A percentile compares a stretch with the other conserved stretches of the same genome.
phyloP scores from a whole-genome alignment of 1,140 invertebrate species.

The Eufriesea mexicana region DNA sequence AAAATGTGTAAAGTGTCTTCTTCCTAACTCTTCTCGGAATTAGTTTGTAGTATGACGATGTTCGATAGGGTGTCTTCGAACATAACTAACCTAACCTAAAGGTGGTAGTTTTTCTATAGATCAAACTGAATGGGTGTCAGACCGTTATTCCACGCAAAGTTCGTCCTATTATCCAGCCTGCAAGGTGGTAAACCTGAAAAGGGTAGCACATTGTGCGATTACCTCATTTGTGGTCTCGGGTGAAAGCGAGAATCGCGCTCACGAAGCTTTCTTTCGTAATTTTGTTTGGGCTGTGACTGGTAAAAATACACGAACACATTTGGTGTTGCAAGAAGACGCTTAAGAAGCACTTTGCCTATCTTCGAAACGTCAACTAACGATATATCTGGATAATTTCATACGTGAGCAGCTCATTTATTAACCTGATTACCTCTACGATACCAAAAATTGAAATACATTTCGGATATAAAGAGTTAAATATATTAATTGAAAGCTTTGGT shows the following conservation, averaged over 20 bases:
- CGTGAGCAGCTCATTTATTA: too few species aligned
- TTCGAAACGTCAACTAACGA: not conserved
- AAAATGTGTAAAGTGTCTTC: too few species aligned
- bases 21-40: too few species aligned
- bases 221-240: not conserved
- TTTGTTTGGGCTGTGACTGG: not conserved
- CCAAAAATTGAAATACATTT: too few species aligned
- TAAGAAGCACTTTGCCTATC: not conserved
- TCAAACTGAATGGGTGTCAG: not conserved
- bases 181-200: not conserved
- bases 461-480: too few species aligned
- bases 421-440: too few species aligned
- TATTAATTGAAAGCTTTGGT: too few species aligned
- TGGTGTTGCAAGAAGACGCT: not conserved
- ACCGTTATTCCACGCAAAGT: not conserved
- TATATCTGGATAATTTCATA: too few species aligned
- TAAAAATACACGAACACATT: not conserved
- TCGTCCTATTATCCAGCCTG: not conserved
- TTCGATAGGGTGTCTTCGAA: too few species aligned
- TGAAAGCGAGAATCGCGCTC: not conserved
- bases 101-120: not conserved
- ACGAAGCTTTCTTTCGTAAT: conserved; percentile 3
- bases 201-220: not conserved
- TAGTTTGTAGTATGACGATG: too few species aligned
- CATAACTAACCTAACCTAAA: not conserved